Evolutionary conservation across 2,797 vertebrate genomes (phyloP), one percentile per base, ranked within the genome.

Genomic region (Somateria mollissima): DNA sequence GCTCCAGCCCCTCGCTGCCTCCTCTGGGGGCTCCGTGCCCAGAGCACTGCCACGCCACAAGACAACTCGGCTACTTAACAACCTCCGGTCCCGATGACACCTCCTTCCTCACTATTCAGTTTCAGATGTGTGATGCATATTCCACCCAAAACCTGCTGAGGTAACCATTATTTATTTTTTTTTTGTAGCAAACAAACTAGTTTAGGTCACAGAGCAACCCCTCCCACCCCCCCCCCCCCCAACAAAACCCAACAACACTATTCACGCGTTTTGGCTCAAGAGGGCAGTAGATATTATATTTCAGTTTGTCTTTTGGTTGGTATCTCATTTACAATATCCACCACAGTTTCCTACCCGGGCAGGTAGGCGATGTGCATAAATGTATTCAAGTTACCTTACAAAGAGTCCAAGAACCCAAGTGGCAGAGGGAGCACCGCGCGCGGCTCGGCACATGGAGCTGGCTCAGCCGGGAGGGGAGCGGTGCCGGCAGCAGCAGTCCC

Each of bases 311-410:
- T 96, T 95, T 95, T 74, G 85, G 94, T 92, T 84, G 94, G 92
- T 11, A 83, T 87, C 78, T 72, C 62, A 32, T 56, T 78, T 75
- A 94, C 76, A 95, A 96, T 95, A 96, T 91, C 97, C 94, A 94
- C 96, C 69, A 87, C 58, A 84, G 92, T 90, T 79, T 88, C 94
- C 61, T 41, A 80, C 84, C 89, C 84, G 85, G 62, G 81, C 4
- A 51, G 91, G 90, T 32, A 97, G 95, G 95, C 66, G 85, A 97
- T 95, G 95, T 97, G 97, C 97, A 97, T 97, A 97, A 92, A 94
- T 6, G 28, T 75, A 69, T 60, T 79, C 79, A 87, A 95, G 81
- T 84, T 89, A 90, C 90, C 94, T 37, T 80, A 80, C 56, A 25
- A 69, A 77, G 74, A 91, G 90, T 32, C 18, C 72, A 85, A 84